Evolutionary conservation across 2,113 vertebrate genomes (phyloP).

Genomic region (Tachysurus vachellii): DNA sequence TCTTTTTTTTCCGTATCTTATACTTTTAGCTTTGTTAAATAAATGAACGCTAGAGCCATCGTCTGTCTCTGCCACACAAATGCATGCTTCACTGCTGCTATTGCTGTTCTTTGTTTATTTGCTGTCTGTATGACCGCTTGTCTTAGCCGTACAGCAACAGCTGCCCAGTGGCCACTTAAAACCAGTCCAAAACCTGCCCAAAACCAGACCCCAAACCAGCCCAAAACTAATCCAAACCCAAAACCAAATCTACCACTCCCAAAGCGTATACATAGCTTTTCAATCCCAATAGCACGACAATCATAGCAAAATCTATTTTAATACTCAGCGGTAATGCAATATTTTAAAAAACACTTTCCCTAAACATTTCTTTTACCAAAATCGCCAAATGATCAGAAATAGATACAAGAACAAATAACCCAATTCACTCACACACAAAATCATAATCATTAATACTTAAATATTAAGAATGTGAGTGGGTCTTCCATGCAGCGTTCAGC

Average conservation of each 20-base stretch:
- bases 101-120: conserved; percentile 3
- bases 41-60: not conserved
- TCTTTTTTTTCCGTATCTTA: not conserved
- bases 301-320: not conserved
- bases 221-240: not conserved
- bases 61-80: not conserved
- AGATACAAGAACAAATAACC: not conserved
- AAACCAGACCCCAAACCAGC: not conserved
- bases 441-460: not conserved
- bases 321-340: not conserved
- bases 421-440: not conserved
- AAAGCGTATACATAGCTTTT: conserved; percentile 14
- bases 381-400: not conserved
- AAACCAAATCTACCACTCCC: not conserved
- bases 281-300: not conserved
- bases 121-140: not conserved
- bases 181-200: not conserved
- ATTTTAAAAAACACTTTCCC: not conserved
- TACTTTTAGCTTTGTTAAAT: not conserved
- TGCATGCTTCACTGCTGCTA: not conserved
- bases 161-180: not conserved
- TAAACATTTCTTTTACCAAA: not conserved
- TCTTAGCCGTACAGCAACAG: not conserved
- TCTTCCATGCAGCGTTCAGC: not conserved
- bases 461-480: not conserved